These are phyloP conservation scores for Lophius piscatorius DNA, from an alignment of 2,113 vertebrate genomes.

Conservation along the genomic window DNA sequence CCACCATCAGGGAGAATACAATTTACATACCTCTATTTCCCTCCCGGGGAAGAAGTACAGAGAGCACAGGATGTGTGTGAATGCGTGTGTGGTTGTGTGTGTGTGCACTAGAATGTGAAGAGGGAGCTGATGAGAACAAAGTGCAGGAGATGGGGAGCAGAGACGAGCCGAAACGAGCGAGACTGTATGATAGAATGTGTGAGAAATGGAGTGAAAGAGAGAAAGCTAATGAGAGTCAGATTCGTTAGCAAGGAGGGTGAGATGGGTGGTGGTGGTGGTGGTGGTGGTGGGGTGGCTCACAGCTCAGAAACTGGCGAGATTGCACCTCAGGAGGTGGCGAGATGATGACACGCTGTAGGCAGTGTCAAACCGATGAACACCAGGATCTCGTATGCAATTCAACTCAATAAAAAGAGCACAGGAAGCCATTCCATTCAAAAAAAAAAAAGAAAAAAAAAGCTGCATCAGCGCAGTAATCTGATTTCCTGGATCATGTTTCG, in stretches of 20 bases:
- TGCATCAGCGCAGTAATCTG: constrained; percentile 26
- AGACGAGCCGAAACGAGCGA: constrained; percentile 26
- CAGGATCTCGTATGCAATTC: constrained; percentile 34
- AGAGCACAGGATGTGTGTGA: constrained; percentile 3
- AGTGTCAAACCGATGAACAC: constrained; percentile 44
- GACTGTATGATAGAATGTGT: neutral
- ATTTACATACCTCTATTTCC: constrained; percentile 67
- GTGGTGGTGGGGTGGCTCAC: constrained; percentile 14
- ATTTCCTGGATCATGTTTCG: constrained; percentile 33
- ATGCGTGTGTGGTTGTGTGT: neutral
- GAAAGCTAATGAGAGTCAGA: constrained; percentile 47
- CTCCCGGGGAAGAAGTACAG: constrained; percentile 25
- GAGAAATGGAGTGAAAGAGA: constrained; percentile 19
- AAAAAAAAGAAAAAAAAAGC: neutral
- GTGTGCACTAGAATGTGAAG: neutral
- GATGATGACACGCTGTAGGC: constrained; percentile 54
- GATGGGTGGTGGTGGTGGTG: constrained; percentile 2
- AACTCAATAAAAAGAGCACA: constrained; percentile 43
- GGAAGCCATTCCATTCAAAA: constrained; percentile 1
- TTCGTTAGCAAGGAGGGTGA: constrained; percentile 25
- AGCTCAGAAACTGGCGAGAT: constrained; percentile 50
- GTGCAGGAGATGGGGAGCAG: constrained; percentile 11
- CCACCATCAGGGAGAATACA: constrained; percentile 55
- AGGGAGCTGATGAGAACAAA: constrained; percentile 16
- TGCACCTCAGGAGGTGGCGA: constrained; percentile 59